These are phyloP conservation scores for Limnodromus scolopaceus DNA, from an alignment of 2,797 vertebrate genomes.

Conservation along the genomic window DNA sequence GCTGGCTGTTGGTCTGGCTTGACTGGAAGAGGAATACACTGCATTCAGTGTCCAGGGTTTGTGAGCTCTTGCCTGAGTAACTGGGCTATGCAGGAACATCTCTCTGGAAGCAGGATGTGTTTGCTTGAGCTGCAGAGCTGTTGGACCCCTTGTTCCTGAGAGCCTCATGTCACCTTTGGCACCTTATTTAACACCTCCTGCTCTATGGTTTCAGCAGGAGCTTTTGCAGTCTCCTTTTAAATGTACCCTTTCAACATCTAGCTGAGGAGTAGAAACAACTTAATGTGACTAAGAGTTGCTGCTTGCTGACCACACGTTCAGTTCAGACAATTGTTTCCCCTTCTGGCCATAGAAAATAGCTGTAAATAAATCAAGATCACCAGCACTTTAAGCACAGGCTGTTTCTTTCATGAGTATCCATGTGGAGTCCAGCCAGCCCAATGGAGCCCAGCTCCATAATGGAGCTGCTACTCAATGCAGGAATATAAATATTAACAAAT, in stretches of 20 bases:
- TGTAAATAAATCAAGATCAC: neutral
- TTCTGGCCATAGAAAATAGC: neutral
- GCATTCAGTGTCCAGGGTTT: neutral
- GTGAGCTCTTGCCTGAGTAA: neutral
- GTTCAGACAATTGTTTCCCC: neutral
- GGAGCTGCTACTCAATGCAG: neutral
- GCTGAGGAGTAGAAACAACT: neutral
- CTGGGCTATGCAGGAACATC: neutral
- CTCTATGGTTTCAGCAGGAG: neutral
- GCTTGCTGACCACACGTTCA: neutral
- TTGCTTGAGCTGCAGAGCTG: neutral
- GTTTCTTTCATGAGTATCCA: neutral
- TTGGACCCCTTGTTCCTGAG: neutral
- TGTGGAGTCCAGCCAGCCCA: neutral
- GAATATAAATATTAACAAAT: slow-evolving; percentile 12
- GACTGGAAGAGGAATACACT: neutral
- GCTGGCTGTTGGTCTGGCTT: neutral
- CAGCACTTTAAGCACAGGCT: neutral
- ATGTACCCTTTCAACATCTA: neutral
- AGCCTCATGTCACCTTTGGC: neutral
- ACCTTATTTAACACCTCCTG: neutral
- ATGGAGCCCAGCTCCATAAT: neutral
- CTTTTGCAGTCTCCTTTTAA: neutral
- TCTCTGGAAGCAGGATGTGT: neutral
- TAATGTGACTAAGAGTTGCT: neutral